Evolutionary conservation across 2,113 vertebrate species (phyloP), one percentile per base, ranked within the genome.

Genomic region (Eidolon helvum): DNA sequence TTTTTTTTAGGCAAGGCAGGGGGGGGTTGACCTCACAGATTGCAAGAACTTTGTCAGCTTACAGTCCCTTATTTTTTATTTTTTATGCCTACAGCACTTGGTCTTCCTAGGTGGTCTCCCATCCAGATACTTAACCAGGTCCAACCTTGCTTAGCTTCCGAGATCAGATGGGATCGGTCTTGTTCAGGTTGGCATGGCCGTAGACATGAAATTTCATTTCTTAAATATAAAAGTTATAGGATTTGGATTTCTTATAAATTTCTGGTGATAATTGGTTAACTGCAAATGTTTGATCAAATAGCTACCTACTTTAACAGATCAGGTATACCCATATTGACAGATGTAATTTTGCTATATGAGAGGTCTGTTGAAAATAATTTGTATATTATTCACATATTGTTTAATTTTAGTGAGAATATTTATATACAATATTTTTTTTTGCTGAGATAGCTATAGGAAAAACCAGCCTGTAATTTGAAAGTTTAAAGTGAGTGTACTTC

Each of bases 321-420:
- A 94, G 65, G 72, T 3, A 87, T 83, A 95, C 59, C 89, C 80
- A 16, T 78, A 24, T 45, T 94, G 93, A 91, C 95, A 87, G 92
- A 82, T 35, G 30, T 2, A 10, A 59, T 59, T 53, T 97, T 96
- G 97, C 72, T 10, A 8, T 87, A 71, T 87, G 7, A 87, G 87
- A 79, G 84, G 94, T 94, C 96, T 96, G 93, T 95, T 97, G 92
- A 72, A 96, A 94, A 96, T 97, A 95, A 95, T 96, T 97, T 85
- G 57, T 96, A 11, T 97, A 97, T 98, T 98, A 97, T 68, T 98
- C 94, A 98, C 19, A 48, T 2, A 87, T 94, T 87, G 90, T 86
- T 78, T 96, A 97, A 97, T 97, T 98, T 98, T 97, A 93, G 86
- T 93, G 88, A 97, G 93, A 95, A 55, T 93, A 97, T 97, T 96